phyloP scores from a whole-genome alignment of 2,113 vertebrate genomes.

The Notechis scutatus region DNA sequence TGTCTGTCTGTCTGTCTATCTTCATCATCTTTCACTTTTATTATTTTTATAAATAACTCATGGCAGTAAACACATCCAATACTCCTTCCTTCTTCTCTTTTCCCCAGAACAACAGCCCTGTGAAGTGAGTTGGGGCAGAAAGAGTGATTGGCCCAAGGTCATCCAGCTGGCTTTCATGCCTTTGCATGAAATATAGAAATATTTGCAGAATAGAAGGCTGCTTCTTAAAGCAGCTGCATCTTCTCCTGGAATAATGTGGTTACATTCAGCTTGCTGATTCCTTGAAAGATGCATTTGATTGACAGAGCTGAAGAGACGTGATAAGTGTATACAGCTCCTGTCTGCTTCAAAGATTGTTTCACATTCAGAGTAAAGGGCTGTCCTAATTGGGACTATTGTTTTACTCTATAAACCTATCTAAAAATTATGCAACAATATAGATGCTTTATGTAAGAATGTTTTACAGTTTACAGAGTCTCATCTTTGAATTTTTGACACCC shows the following conservation, averaged over 20 bases:
- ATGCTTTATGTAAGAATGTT: not conserved
- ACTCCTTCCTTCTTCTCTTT: not conserved
- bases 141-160: not conserved
- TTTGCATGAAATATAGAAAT: not conserved
- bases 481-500: not conserved
- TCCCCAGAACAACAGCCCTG: not conserved
- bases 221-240: too few species aligned
- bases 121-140: not conserved
- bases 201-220: not conserved
- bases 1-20: too few species aligned
- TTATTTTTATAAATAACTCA: not conserved
- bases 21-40: not conserved
- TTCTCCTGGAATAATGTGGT: not conserved
- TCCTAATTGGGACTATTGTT: not conserved
- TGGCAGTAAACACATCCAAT: not conserved
- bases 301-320: not conserved
- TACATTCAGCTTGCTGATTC: not conserved
- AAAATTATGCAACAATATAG: not conserved
- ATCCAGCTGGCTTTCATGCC: too few species aligned
- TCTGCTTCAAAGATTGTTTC: not conserved
- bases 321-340: not conserved
- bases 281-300: not conserved
- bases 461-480: not conserved
- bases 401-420: not conserved
- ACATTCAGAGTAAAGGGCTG: not conserved